Percentiles rank a stretch among this genome's conserved stretches.
Conservation (phyloP, 2,797 vertebrate species). For the Pogonophryne albipinna region DNA sequence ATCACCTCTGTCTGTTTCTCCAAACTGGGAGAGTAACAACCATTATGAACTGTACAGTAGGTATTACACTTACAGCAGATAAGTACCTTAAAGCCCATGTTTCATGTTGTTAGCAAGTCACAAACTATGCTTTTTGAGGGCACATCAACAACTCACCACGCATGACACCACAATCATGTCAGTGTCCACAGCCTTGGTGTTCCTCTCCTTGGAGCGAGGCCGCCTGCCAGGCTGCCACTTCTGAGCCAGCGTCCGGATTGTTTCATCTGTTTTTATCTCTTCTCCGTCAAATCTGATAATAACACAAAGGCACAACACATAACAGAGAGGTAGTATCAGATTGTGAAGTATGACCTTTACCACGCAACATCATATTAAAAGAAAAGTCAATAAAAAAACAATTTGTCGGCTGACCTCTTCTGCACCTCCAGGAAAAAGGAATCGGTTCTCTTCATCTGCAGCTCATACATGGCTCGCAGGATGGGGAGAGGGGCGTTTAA, state of each 20-base stretch:
- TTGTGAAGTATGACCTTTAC: conserved; percentile 6
- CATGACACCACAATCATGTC: conserved; percentile 96
- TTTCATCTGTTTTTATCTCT: conserved; percentile 94
- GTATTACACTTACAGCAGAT: too few relatives aligned
- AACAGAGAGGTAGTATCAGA: background rate
- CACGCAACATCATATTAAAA: too few relatives aligned
- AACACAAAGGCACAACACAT: background rate
- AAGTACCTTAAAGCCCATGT: background rate
- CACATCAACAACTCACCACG: conserved; percentile 80
- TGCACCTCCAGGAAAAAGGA: conserved; percentile 97
- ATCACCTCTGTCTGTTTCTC: too few relatives aligned
- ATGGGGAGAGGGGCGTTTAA: conserved; percentile 96
- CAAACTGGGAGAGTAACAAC: too few relatives aligned
- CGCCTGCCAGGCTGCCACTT: conserved; percentile 93
- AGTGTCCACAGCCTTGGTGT: conserved; percentile 93
- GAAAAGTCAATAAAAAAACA: conserved; percentile 1
- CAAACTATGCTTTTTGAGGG: background rate
- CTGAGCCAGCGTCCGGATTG: conserved; percentile 93
- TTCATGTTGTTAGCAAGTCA: background rate
- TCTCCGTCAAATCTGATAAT: conserved; percentile 92
- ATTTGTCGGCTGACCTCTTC: conserved; percentile 86
- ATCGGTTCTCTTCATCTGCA: conserved; percentile 97
- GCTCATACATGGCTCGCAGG: conserved; percentile 95
- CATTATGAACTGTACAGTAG: too few relatives aligned
- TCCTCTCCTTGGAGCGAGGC: conserved; percentile 89